These are phyloP conservation scores for Protaetia brevitarsis DNA, from an alignment of 1,140 invertebrate species.

Conservation along the genomic window DNA sequence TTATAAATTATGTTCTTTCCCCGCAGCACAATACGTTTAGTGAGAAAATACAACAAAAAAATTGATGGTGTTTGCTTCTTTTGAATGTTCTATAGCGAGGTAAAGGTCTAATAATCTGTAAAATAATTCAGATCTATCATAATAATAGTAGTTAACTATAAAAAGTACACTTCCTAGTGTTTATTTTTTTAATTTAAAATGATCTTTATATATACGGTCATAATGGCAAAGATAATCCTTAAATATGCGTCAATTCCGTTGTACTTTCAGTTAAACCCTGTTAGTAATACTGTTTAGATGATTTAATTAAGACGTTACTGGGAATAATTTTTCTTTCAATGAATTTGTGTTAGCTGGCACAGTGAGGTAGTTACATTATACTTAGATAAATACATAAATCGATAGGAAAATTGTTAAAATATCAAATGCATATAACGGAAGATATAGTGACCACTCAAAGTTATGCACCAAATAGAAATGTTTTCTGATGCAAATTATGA, in stretches of 20 bases:
- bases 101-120: background rate
- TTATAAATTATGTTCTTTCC: too few species aligned
- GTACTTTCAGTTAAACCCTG: background rate
- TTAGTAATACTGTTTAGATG: background rate
- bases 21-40: too few species aligned
- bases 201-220: background rate
- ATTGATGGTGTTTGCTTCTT: background rate
- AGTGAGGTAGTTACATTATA: background rate
- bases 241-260: too few species aligned
- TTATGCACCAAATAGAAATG: too few species aligned
- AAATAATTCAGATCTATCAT: background rate
- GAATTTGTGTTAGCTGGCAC: conserved; percentile 2
- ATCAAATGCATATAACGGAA: too few species aligned
- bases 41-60: background rate
- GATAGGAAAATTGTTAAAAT: background rate
- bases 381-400: background rate
- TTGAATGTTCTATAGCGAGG: background rate
- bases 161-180: background rate
- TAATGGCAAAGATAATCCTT: too few species aligned
- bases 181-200: background rate
- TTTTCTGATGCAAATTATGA: too few species aligned
- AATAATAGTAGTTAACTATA: conserved; percentile 1
- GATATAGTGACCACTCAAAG: too few species aligned
- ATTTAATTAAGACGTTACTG: background rate
- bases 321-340: background rate